Conservation (phyloP, 2,888 invertebrate genomes). For the Monochamus alternatus region DNA sequence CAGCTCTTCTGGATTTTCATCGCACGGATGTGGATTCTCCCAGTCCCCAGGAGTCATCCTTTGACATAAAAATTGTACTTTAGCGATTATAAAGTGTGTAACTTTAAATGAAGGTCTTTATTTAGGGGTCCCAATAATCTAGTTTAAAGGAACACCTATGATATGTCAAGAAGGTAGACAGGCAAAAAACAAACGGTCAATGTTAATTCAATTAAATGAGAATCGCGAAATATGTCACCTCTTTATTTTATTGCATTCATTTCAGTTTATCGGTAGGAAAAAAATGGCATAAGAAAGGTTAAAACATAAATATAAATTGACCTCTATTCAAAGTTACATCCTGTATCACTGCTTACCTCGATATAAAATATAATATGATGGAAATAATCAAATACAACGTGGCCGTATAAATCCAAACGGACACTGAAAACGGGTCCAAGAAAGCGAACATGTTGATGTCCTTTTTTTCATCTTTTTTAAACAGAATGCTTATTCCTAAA, state of each 20-base stretch:
- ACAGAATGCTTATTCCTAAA: conserved; percentile 75
- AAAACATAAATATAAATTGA: no score
- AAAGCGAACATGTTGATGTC: conserved; percentile 92
- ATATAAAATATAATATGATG: conserved; percentile 85
- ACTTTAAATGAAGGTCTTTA: no score
- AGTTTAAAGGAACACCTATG: no score
- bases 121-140: no score
- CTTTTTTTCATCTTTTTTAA: conserved; percentile 84
- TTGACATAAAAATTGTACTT: conserved; percentile 51
- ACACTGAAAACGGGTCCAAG: conserved; percentile 87
- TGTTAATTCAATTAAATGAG: no score
- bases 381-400: conserved; percentile 89
- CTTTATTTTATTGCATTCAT: no score
- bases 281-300: no score
- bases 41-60: conserved; percentile 93
- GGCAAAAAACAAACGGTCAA: no score
- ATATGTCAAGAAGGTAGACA: no score
- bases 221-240: no score
- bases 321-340: neutral
- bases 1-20: conserved; percentile 87
- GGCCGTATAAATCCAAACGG: conserved; percentile 93
- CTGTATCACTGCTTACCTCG: conserved; percentile 68
- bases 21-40: conserved; percentile 95
- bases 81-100: no score
- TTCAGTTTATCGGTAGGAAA: no score